Evolutionary conservation across 2,888 invertebrate species (phyloP).

Genomic region (Neocrepidodera transversa): DNA sequence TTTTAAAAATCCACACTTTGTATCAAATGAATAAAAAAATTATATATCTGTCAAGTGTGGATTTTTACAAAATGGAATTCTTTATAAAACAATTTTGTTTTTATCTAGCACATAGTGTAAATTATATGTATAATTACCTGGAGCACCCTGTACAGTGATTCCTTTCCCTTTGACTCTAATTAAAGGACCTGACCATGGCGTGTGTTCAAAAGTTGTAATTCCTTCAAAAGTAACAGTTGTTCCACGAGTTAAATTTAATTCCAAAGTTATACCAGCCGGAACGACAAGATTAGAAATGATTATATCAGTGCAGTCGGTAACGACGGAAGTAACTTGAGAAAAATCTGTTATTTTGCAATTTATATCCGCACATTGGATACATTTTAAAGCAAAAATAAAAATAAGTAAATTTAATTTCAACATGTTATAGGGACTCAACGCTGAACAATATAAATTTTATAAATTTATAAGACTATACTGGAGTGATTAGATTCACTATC

Average conservation of each 20-base stretch:
- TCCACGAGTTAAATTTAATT: conserved; percentile 20
- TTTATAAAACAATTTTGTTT: too few relatives aligned
- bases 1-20: too few relatives aligned
- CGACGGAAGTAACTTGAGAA: background rate
- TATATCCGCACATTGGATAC: background rate
- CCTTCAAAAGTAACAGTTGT: conserved; percentile 28
- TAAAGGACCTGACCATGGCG: conserved; percentile 29
- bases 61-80: too few relatives aligned
- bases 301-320: conserved; percentile 2
- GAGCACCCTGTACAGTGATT: conserved; percentile 24
- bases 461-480: too few relatives aligned
- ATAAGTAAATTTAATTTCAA: background rate
- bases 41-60: too few relatives aligned
- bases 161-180: conserved; percentile 23
- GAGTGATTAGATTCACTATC: too few relatives aligned
- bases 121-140: conserved; percentile 24
- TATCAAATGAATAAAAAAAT: too few relatives aligned
- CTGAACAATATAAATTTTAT: too few relatives aligned
- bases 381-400: background rate
- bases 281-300: conserved; percentile 2
- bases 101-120: too few relatives aligned
- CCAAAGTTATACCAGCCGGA: conserved; percentile 23
- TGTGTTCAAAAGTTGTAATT: conserved; percentile 25
- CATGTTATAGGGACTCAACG: too few relatives aligned
- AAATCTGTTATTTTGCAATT: conserved; percentile 3